phyloP scores from a whole-genome alignment of 2,113 vertebrate genomes.

The Mesoclemmys tuberculata region DNA sequence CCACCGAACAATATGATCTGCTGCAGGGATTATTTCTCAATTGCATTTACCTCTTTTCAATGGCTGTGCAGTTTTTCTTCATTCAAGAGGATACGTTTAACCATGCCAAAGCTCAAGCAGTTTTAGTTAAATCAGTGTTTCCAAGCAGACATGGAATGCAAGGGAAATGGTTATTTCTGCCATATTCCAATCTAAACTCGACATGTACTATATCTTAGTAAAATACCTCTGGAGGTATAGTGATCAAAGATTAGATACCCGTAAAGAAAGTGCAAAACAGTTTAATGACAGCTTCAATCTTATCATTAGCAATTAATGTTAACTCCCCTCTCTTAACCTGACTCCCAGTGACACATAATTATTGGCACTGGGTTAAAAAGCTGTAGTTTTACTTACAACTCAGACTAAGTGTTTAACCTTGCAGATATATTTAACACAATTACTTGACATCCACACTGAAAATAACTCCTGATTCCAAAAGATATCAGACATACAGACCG shows the following conservation, averaged over 20 bases:
- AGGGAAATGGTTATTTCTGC: not conserved
- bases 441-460: not conserved
- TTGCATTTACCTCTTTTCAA: not conserved
- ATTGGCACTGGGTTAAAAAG: not conserved
- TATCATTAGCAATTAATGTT: not conserved
- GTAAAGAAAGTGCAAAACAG: not conserved
- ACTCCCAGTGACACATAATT: accelerated
- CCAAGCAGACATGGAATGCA: not conserved
- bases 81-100: not conserved
- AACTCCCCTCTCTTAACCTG: accelerated
- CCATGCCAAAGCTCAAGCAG: not conserved
- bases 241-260: not conserved
- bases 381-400: not conserved
- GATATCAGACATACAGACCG: accelerated
- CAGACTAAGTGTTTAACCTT: not conserved
- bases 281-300: not conserved
- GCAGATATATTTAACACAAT: not conserved
- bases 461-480: accelerated
- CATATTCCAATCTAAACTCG: not conserved
- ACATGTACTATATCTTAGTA: not conserved
- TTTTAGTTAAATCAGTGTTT: not conserved
- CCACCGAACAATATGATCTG: not conserved
- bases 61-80: not conserved
- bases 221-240: not conserved
- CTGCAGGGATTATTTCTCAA: not conserved